These are phyloP conservation scores for Sebastiscus tertius DNA, from an alignment of 2,797 vertebrate genomes.

Conservation along the genomic window DNA sequence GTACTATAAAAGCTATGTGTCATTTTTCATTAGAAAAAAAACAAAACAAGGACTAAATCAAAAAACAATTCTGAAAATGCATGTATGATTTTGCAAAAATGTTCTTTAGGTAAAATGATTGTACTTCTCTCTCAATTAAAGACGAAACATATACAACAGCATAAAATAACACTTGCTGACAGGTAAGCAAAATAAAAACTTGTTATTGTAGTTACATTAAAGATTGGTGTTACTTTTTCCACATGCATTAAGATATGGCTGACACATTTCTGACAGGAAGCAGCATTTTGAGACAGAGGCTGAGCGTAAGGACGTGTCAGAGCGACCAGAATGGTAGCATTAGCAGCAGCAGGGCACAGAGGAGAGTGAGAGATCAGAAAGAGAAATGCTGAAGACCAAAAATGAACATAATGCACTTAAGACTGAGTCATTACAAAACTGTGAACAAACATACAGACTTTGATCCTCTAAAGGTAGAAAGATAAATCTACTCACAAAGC, in stretches of 20 bases:
- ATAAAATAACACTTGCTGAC: slow-evolving; percentile 72
- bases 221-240: slow-evolving; percentile 64
- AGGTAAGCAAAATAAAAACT: slow-evolving; percentile 74
- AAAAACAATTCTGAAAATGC: slow-evolving; percentile 76
- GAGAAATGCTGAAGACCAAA: slow-evolving; percentile 53
- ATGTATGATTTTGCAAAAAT: slow-evolving; percentile 79
- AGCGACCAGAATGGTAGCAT: slow-evolving; percentile 73
- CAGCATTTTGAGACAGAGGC: slow-evolving; percentile 80
- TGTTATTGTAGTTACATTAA: slow-evolving; percentile 71
- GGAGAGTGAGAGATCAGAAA: slow-evolving; percentile 42
- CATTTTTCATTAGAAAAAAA: slow-evolving; percentile 66
- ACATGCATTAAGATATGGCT: slow-evolving; percentile 82
- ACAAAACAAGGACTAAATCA: slow-evolving; percentile 71
- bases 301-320: slow-evolving; percentile 74
- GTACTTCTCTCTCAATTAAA: slow-evolving; percentile 79
- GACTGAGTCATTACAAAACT: slow-evolving; percentile 63
- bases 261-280: slow-evolving; percentile 79
- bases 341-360: slow-evolving; percentile 78
- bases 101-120: slow-evolving; percentile 79
- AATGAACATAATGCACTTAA: slow-evolving; percentile 65
- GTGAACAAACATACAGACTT: slow-evolving; percentile 59
- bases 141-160: slow-evolving; percentile 67
- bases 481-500: slow-evolving; percentile 53
- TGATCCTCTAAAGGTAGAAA: slow-evolving; percentile 56
- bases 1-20: slow-evolving; percentile 87